Evolutionary conservation across 2,113 vertebrate genomes (phyloP).

Genomic region (human (Homo sapiens)): GRCh38 chr2:25145501-25146000

Average conservation of each 20-base stretch:
- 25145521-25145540: too few species aligned
- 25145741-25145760: background rate
- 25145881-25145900: background rate
- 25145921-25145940: background rate
- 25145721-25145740: background rate
- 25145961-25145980: background rate
- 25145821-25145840: background rate
- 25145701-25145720: background rate
- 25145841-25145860: background rate
- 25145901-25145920: background rate
- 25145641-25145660: background rate
- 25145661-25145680: background rate
- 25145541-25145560: too few species aligned
- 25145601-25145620: too few species aligned
- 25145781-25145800: background rate
- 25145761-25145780: background rate
- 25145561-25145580: too few species aligned
- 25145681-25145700: background rate
- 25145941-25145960: background rate
- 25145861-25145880: background rate
- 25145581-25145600: background rate
- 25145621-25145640: background rate
- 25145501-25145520: too few species aligned
- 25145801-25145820: background rate
- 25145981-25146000: too few species aligned